phyloP scores from a whole-genome alignment of 2,113 vertebrate species.

The Aptenodytes patagonicus region DNA sequence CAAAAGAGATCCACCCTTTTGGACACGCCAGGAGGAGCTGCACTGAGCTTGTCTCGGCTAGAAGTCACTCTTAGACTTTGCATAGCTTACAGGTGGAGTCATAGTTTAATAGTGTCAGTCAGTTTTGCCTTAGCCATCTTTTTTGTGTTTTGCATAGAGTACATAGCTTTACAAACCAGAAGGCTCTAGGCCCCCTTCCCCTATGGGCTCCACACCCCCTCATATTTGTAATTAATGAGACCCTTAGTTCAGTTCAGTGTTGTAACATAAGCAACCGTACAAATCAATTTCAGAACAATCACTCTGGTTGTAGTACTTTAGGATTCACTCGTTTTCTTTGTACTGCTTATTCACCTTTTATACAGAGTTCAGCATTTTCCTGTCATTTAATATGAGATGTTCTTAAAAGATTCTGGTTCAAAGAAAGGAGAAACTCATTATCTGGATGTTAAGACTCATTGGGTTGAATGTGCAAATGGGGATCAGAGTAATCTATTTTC shows the following conservation, averaged over 20 bases:
- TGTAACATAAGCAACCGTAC: not conserved
- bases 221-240: not conserved
- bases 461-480: not conserved
- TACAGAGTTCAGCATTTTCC: not conserved
- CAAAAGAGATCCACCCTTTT: constrained; percentile 47
- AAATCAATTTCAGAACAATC: not conserved
- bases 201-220: not conserved
- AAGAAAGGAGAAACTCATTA: not conserved
- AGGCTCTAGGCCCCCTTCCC: not conserved
- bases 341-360: not conserved
- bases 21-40: constrained; percentile 37
- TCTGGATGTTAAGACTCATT: not conserved
- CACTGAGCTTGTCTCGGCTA: constrained; percentile 62
- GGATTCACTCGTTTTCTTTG: not conserved
- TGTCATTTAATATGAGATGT: not conserved
- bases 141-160: not conserved
- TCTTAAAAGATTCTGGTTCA: not conserved
- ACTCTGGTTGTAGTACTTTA: not conserved
- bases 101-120: constrained; percentile 36
- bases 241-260: not conserved
- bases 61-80: constrained; percentile 48
- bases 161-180: not conserved
- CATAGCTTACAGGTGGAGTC: constrained; percentile 50
- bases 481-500: constrained; percentile 24
- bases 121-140: not conserved